Conservation (phyloP, 1,140 invertebrate genomes). For the Belonocnema kinseyi region DNA sequence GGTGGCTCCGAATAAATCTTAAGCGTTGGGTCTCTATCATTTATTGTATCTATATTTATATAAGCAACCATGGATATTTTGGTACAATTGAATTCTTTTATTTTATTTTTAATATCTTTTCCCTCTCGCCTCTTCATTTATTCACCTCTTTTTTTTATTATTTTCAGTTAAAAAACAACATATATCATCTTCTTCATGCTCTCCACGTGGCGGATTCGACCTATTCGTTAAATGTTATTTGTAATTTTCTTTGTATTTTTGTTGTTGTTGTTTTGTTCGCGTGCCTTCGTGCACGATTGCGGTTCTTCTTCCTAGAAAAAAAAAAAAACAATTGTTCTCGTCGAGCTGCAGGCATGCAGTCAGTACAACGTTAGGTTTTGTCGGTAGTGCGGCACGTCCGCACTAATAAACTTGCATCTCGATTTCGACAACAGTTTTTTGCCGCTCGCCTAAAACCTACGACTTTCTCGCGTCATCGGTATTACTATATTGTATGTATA, state of each 20-base stretch:
- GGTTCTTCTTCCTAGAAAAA: constrained; percentile 58
- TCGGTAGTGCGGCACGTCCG: constrained; percentile 50
- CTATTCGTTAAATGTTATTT: constrained; percentile 62
- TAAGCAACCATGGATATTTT: constrained; percentile 75
- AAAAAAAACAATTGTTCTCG: constrained; percentile 62
- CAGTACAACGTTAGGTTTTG: constrained; percentile 33
- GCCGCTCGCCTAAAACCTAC: constrained; percentile 33
- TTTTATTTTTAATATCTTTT: constrained; percentile 60
- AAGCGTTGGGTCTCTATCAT: constrained; percentile 73
- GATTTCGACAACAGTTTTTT: constrained; percentile 35
- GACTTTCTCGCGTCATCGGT: constrained; percentile 52
- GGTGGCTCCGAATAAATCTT: constrained; percentile 74
- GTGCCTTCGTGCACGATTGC: constrained; percentile 53
- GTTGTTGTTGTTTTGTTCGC: neutral
- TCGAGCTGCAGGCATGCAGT: constrained; percentile 55
- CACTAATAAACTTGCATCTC: constrained; percentile 45
- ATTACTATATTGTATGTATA: constrained; percentile 56
- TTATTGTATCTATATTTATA: constrained; percentile 74
- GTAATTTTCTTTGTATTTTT: constrained; percentile 46
- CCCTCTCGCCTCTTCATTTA: constrained; percentile 47
- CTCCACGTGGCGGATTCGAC: constrained; percentile 56
- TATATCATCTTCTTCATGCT: constrained; percentile 45
- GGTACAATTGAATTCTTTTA: constrained; percentile 71
- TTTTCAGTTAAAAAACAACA: constrained; percentile 48
- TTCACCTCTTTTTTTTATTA: constrained; percentile 35